Conservation (phyloP, 1,140 invertebrate genomes). For the Hylaeus volcanicus region DNA sequence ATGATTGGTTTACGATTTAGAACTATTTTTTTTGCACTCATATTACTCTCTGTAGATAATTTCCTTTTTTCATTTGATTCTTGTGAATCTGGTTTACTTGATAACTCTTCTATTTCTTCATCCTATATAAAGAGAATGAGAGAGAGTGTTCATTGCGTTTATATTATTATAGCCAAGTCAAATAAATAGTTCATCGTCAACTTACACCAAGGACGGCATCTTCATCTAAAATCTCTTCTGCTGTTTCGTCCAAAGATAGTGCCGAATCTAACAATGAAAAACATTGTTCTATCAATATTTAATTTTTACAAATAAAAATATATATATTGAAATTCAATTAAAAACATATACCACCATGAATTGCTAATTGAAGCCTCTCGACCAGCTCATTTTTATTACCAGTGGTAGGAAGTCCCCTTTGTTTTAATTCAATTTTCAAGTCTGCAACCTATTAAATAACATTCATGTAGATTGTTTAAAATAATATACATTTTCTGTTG, state of each 20-base stretch:
- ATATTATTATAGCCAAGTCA: not conserved
- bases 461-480: not conserved
- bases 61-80: constrained; percentile 72
- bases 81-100: constrained; percentile 74
- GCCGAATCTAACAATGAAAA: constrained; percentile 71
- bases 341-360: constrained; percentile 79
- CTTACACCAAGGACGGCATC: constrained; percentile 80
- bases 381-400: constrained; percentile 92
- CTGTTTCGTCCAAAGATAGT: constrained; percentile 76
- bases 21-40: constrained; percentile 82
- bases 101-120: constrained; percentile 77
- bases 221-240: constrained; percentile 80
- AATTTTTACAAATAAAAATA: not conserved
- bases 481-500: not conserved
- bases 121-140: constrained; percentile 69
- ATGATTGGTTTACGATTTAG: constrained; percentile 85
- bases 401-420: constrained; percentile 85
- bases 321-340: not conserved
- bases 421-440: constrained; percentile 89
- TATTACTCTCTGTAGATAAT: constrained; percentile 69
- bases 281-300: constrained; percentile 40
- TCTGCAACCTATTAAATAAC: constrained; percentile 79
- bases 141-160: not conserved
- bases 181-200: constrained; percentile 4
- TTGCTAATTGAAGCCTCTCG: constrained; percentile 86